Evolutionary conservation across 1,140 invertebrate species (phyloP), one percentile per base, ranked within the genome.

Genomic region (Drosophila sucinea): DNA sequence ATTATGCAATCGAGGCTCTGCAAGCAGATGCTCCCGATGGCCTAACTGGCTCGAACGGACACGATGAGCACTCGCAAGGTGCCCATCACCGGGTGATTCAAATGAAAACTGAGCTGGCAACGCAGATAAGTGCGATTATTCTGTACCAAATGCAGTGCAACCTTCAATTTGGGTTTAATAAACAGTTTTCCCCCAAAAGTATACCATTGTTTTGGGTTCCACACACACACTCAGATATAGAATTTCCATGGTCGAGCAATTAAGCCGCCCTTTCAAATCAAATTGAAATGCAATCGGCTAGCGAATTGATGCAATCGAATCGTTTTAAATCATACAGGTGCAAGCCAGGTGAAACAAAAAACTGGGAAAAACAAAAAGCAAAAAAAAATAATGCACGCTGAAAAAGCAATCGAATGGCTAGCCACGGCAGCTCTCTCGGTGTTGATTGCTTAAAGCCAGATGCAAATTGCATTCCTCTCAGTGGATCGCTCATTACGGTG

Each of bases 391-490:
- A 17, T 38, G 2, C 1, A 38, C 44, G 4, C 2, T 3, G 44
- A 5, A 8, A 51, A 51, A 25, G 23, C 44, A 51, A 51, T 27
- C 23, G 44, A 51, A 51, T 8, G 8, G 23, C 17, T 17, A 38
- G 44, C 44, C 44, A 51, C n/a, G 6, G 0, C 11, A 8, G 4
- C 8, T 38, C 7, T 35, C 3, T 35, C 33, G 10, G 10, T 38
- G 75, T 57, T 80, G 81, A 78, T 85, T 84, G 79, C 74, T 81
- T 67, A 64, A 86, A 86, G 71, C 82, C 70, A 62, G 61, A 78
- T 81, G 81, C 68, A 79, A 85, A 77, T 67, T 61, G 67, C 64
- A 61, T 40, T 47, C 27, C 54, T 55, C 73, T 72, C 65, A 79
- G 71, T 78, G 76, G 60, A 47, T 7, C 67, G 10, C 78, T 71